Percentiles rank a stretch among this genome's conserved stretches.
phyloP scores from a whole-genome alignment of 2,888 invertebrate species.

The Drosophila lutescens region DNA sequence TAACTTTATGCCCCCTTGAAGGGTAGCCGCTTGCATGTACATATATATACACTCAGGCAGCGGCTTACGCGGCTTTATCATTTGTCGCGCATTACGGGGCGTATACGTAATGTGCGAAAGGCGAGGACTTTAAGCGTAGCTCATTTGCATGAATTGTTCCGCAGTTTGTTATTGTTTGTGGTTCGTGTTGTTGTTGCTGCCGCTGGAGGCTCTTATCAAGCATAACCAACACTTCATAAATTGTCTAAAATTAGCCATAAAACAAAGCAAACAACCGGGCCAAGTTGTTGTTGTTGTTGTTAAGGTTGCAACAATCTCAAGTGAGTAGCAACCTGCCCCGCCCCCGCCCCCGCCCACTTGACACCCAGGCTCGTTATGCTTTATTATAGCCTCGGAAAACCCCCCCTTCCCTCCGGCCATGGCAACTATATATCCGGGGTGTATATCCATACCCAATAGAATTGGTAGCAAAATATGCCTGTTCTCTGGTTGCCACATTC shows the following conservation, averaged over 20 bases:
- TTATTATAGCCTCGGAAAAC: constrained; percentile 24
- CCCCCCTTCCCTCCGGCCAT: constrained; percentile 2
- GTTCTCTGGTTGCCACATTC: constrained; percentile 22
- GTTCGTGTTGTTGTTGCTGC: constrained; percentile 22
- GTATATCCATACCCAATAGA: neutral
- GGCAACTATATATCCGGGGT: constrained; percentile 31
- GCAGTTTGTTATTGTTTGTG: constrained; percentile 24
- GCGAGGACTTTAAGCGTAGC: constrained; percentile 50
- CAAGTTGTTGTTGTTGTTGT: constrained; percentile 15
- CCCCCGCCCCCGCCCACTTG: neutral
- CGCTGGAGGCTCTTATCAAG: constrained; percentile 69
- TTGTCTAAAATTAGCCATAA: constrained; percentile 80
- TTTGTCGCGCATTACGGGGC: constrained; percentile 53
- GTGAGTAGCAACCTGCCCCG: constrained; percentile 25
- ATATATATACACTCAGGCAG: constrained; percentile 1
- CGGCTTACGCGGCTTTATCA: constrained; percentile 58
- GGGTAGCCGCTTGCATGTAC: neutral
- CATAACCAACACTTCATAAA: constrained; percentile 78
- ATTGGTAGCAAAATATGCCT: constrained; percentile 28
- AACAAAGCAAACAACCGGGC: constrained; percentile 53
- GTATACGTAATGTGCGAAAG: constrained; percentile 65
- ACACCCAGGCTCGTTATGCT: constrained; percentile 40
- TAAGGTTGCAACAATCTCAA: constrained; percentile 34
- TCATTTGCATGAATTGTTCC: constrained; percentile 76
- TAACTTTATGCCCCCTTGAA: constrained; percentile 39